These are phyloP conservation scores for Heliconius hortense DNA, from an alignment of 2,888 invertebrate genomes.

Conservation along the genomic window DNA sequence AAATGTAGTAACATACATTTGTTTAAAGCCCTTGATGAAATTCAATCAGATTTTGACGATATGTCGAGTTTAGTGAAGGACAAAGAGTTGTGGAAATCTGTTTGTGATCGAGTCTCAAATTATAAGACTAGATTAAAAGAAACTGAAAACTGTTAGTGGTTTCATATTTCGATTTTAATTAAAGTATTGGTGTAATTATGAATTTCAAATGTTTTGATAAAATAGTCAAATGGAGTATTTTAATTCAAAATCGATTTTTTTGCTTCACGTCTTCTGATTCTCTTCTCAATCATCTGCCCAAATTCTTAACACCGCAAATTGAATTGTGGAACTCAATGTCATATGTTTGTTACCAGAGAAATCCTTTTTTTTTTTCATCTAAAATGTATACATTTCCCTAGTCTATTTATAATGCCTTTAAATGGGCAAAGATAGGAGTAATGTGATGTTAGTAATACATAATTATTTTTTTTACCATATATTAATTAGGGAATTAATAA, in stretches of 20 bases:
- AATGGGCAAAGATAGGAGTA: background rate
- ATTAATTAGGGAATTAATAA: background rate
- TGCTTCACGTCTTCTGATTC: background rate
- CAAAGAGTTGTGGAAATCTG: slow-evolving; percentile 50
- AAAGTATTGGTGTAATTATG: background rate
- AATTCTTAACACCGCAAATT: too few relatives aligned
- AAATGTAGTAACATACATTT: slow-evolving; percentile 61
- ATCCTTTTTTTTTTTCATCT: background rate
- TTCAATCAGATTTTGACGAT: slow-evolving; percentile 58
- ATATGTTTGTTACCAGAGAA: background rate
- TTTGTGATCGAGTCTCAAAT: slow-evolving; percentile 55
- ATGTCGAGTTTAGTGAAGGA: slow-evolving; percentile 56
- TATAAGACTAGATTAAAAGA: slow-evolving; percentile 63
- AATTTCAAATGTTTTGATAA: background rate
- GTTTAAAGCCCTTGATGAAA: slow-evolving; percentile 55
- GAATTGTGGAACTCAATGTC: background rate
- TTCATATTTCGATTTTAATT: slow-evolving; percentile 7
- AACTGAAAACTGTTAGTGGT: slow-evolving; percentile 56
- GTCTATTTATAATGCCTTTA: too few relatives aligned
- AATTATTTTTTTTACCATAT: background rate
- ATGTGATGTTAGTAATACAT: background rate
- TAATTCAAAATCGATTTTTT: background rate
- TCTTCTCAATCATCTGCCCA: too few relatives aligned
- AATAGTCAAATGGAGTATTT: background rate
- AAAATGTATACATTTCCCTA: background rate